Percentiles rank a stretch among this genome's conserved stretches.
phyloP scores from a whole-genome alignment of 2,113 vertebrate genomes.

The Emberiza fucata region DNA sequence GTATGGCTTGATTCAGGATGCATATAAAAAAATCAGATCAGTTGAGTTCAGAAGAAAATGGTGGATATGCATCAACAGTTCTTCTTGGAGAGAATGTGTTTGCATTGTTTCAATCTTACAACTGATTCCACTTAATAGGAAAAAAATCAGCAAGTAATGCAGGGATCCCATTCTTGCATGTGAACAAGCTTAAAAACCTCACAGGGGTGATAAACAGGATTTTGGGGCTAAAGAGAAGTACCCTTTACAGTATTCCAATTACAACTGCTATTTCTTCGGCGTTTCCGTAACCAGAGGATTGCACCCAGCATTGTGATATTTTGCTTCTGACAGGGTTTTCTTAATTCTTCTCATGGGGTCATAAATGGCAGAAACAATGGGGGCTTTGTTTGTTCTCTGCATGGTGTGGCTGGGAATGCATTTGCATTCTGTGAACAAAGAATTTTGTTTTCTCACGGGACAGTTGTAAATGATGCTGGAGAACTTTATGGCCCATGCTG shows the following conservation, averaged over 20 bases:
- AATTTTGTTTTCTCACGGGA: slow-evolving; percentile 16
- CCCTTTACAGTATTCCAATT: neutral
- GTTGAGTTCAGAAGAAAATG: neutral
- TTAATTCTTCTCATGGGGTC: slow-evolving; percentile 32
- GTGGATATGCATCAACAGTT: neutral
- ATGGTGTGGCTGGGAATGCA: neutral
- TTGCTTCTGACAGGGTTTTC: slow-evolving; percentile 29
- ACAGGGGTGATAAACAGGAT: neutral
- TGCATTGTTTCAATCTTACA: neutral
- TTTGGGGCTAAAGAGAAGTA: neutral
- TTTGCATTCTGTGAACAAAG: neutral
- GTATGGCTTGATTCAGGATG: neutral
- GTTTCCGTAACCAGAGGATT: neutral
- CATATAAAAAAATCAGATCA: neutral
- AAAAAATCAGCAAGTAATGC: neutral
- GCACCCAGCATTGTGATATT: slow-evolving; percentile 18
- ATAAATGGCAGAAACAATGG: slow-evolving; percentile 44
- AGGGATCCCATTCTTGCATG: neutral
- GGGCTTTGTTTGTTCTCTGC: slow-evolving; percentile 33
- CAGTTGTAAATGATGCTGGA: neutral
- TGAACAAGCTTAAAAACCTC: neutral
- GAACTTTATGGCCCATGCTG: neutral
- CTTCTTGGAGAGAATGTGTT: neutral
- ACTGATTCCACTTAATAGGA: neutral
- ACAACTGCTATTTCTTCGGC: neutral